Evolutionary conservation across 2,113 vertebrate species (phyloP).

Genomic region (Aegithalos caudatus): DNA sequence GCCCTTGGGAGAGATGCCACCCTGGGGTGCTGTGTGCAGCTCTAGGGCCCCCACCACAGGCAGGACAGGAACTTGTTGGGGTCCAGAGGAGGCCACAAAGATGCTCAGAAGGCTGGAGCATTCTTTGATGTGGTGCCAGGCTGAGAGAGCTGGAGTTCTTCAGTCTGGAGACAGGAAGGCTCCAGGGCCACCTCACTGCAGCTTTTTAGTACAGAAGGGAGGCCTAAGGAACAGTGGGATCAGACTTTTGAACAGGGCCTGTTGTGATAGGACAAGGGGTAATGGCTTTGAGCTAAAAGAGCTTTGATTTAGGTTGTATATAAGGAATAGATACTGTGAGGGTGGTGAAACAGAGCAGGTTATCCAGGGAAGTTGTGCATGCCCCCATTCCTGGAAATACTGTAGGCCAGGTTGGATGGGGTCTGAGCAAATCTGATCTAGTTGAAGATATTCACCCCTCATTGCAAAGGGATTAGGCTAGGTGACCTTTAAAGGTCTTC

Average conservation of each 20-base stretch:
- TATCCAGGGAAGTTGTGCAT: not conserved
- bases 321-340: not conserved
- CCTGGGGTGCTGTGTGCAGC: not conserved
- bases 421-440: not conserved
- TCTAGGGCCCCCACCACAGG: not conserved
- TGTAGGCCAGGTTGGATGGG: not conserved
- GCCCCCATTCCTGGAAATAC: not conserved
- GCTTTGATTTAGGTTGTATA: not conserved
- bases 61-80: not conserved
- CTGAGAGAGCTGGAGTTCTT: not conserved
- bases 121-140: no score
- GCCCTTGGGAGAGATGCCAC: no score
- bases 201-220: not conserved
- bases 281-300: not conserved
- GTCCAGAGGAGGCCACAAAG: not conserved
- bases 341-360: not conserved
- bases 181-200: not conserved
- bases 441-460: not conserved
- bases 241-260: not conserved
- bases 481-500: not conserved
- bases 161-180: not conserved
- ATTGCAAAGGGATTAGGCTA: not conserved
- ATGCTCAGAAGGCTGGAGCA: not conserved
- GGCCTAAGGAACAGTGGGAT: rapidly evolving
- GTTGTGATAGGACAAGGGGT: not conserved